Conservation (phyloP, 2,113 vertebrate species). For the Austrofundulus limnaeus region DNA sequence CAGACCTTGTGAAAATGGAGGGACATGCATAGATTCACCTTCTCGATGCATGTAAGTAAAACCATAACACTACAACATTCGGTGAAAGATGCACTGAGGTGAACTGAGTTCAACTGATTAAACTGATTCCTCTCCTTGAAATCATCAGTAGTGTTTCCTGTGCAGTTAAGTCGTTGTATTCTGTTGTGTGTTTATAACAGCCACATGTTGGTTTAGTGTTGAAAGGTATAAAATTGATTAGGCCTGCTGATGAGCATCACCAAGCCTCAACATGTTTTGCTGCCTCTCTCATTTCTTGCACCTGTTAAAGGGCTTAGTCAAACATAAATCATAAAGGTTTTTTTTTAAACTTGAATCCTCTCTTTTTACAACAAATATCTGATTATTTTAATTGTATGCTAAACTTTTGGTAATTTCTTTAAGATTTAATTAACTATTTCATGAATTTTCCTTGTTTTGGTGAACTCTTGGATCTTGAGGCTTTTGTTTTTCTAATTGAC, state of each 20-base stretch:
- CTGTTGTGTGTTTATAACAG: slow-evolving; percentile 6
- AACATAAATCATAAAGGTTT: slow-evolving; percentile 41
- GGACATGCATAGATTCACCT: slow-evolving; percentile 77
- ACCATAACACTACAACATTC: not conserved
- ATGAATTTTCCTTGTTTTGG: slow-evolving; percentile 56
- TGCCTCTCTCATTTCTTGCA: slow-evolving; percentile 56
- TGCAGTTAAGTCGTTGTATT: no score
- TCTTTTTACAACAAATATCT: not conserved
- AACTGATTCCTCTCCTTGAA: no score
- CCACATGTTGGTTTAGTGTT: slow-evolving; percentile 5
- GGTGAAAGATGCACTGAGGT: not conserved
- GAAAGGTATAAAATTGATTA: slow-evolving; percentile 34
- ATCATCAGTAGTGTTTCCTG: no score
- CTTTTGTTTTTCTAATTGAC: slow-evolving; percentile 67
- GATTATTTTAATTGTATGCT: slow-evolving; percentile 13
- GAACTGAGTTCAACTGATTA: slow-evolving; percentile 7
- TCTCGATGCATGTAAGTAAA: slow-evolving; percentile 81
- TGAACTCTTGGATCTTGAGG: slow-evolving; percentile 55
- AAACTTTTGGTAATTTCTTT: not conserved
- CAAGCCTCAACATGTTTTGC: slow-evolving; percentile 50
- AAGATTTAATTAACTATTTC: no score
- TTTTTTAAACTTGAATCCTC: not conserved
- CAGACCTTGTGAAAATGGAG: slow-evolving; percentile 81
- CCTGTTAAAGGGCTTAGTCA: slow-evolving; percentile 67
- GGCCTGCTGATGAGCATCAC: slow-evolving; percentile 22